Percentiles rank a stretch among this genome's conserved stretches.
Conservation (phyloP, 2,113 vertebrate species). For the Brachyhypopomus occidentalis region DNA sequence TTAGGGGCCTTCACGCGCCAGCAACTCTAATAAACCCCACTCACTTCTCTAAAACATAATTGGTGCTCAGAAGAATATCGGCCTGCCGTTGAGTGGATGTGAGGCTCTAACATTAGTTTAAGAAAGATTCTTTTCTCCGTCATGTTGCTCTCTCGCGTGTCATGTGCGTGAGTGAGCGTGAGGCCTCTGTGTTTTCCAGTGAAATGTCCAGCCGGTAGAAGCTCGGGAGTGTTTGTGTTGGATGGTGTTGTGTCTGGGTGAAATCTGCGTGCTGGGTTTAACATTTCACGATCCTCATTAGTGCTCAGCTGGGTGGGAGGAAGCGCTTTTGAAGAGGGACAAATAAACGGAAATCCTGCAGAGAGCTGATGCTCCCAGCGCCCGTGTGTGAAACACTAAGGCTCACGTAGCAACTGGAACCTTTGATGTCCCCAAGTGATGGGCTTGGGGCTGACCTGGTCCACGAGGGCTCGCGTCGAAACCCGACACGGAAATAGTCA, state of each 20-base stretch:
- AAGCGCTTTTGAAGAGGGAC: constrained; percentile 63
- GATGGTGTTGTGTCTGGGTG: constrained; percentile 37
- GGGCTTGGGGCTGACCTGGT: background rate
- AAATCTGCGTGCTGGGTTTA: constrained; percentile 52
- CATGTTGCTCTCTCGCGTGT: constrained; percentile 24
- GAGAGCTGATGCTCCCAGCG: constrained; percentile 61
- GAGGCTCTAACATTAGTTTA: constrained; percentile 24
- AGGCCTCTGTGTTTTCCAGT: constrained; percentile 1
- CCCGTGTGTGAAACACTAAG: constrained; percentile 56
- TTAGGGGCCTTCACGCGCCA: constrained; percentile 9
- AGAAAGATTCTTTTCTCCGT: constrained; percentile 37
- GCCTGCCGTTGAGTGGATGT: background rate
- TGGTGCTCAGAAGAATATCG: constrained; percentile 30
- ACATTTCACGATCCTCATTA: constrained; percentile 74
- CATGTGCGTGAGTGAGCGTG: constrained; percentile 16
- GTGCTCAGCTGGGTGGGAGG: constrained; percentile 63
- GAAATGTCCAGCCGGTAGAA: constrained; percentile 24
- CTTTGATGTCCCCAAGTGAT: constrained; percentile 18
- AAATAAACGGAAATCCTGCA: constrained; percentile 52
- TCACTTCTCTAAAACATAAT: constrained; percentile 21
- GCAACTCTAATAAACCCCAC: constrained; percentile 15
- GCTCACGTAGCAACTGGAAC: constrained; percentile 19
- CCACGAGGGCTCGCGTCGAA: constrained; percentile 1
- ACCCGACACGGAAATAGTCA: background rate
- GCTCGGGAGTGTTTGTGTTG: constrained; percentile 4